Conservation (phyloP, 2,113 vertebrate genomes). For the Gobio gobio region DNA sequence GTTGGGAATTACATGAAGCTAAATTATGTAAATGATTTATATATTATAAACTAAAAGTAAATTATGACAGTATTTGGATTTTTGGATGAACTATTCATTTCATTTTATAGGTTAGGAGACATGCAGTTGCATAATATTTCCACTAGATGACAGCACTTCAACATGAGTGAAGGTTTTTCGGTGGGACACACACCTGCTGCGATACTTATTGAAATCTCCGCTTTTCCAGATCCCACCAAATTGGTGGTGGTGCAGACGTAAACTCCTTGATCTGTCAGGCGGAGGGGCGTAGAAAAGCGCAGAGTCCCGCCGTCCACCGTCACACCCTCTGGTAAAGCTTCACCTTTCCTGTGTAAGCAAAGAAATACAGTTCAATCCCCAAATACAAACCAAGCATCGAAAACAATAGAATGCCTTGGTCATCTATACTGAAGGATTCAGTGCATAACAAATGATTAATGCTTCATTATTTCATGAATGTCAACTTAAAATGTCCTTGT, state of each 20-base stretch:
- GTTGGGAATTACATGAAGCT: too few relatives aligned
- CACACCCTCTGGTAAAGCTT: slow-evolving; percentile 77
- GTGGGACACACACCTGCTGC: slow-evolving; percentile 62
- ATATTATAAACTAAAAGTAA: too few relatives aligned
- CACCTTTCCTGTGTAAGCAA: slow-evolving; percentile 71
- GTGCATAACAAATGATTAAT: neutral
- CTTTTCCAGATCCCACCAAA: slow-evolving; percentile 70
- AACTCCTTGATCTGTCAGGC: slow-evolving; percentile 71
- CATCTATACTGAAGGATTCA: neutral
- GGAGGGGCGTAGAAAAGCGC: slow-evolving; percentile 76
- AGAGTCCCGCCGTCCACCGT: slow-evolving; percentile 75
- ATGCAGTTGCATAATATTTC: neutral
- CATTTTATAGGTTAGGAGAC: neutral
- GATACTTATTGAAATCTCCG: slow-evolving; percentile 71
- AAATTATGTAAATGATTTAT: too few relatives aligned
- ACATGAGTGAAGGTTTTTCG: neutral
- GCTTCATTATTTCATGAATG: neutral
- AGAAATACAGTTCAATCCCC: neutral
- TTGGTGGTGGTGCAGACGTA: slow-evolving; percentile 84
- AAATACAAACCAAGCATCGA: neutral
- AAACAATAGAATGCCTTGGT: neutral
- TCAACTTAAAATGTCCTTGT: neutral
- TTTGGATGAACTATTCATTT: neutral
- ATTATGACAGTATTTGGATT: too few relatives aligned
- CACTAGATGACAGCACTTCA: slow-evolving; percentile 36